Evolutionary conservation across 2,113 vertebrate species (phyloP).

Genomic region (Phrynosoma platyrhinos): DNA sequence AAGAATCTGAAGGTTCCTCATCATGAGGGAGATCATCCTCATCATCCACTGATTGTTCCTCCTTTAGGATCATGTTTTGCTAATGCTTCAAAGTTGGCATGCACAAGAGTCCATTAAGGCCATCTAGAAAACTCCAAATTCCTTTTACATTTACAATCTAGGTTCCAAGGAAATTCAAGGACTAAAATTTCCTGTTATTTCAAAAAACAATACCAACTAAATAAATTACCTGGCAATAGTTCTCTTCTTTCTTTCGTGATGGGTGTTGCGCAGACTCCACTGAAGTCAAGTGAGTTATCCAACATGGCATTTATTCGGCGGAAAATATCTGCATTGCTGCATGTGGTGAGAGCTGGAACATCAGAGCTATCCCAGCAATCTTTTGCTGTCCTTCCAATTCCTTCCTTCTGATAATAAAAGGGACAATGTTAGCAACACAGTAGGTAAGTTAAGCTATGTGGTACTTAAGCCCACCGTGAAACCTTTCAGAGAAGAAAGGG

Average conservation of each 20-base stretch:
- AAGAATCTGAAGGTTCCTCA: background rate
- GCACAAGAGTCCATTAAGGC: background rate
- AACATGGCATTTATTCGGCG: slow-evolving; percentile 96
- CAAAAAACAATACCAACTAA: background rate
- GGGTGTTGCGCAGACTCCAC: slow-evolving; percentile 93
- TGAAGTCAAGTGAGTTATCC: slow-evolving; percentile 95
- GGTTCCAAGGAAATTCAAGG: background rate
- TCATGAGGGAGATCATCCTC: background rate
- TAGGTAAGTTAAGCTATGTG: background rate
- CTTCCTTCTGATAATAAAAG: slow-evolving; percentile 84
- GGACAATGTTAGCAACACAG: slow-evolving; percentile 37
- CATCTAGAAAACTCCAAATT: background rate
- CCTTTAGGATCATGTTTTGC: background rate
- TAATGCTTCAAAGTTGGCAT: no score
- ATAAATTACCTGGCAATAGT: slow-evolving; percentile 81
- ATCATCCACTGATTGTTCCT: background rate
- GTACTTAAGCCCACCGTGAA: slow-evolving; percentile 23
- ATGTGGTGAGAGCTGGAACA: slow-evolving; percentile 90
- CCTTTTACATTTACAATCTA: background rate
- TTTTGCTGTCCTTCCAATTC: slow-evolving; percentile 80
- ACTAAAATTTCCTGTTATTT: background rate
- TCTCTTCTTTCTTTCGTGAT: slow-evolving; percentile 83
- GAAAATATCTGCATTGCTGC: slow-evolving; percentile 95
- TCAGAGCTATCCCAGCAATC: slow-evolving; percentile 85
- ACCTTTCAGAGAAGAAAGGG: background rate